A percentile compares a stretch with the other conserved stretches of the same genome.
These are phyloP conservation scores for Camelus bactrianus DNA, from an alignment of 2,113 vertebrate genomes.

Conservation along the genomic window DNA sequence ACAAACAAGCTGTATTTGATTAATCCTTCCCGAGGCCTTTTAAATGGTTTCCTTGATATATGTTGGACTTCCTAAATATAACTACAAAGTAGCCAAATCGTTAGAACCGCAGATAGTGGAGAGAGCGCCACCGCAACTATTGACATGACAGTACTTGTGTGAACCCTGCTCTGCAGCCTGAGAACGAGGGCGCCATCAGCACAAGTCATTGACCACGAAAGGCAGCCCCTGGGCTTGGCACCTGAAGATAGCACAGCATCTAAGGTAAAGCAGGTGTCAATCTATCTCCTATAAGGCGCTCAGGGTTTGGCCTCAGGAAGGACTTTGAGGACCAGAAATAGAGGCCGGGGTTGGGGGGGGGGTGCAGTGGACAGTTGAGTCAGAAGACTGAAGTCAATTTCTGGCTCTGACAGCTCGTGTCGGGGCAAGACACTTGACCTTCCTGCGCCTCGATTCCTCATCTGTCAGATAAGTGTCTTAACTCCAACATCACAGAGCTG, in stretches of 20 bases:
- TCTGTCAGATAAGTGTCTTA: background rate
- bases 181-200: background rate
- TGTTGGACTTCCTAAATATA: conserved; percentile 27
- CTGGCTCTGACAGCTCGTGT: background rate
- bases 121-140: background rate
- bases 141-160: rapidly evolving
- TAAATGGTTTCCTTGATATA: conserved; percentile 36
- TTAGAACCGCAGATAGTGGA: background rate
- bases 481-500: background rate
- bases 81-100: background rate
- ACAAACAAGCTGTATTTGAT: conserved; percentile 26
- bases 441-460: background rate
- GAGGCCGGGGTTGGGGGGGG: background rate
- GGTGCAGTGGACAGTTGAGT: background rate
- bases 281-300: background rate
- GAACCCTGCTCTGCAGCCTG: background rate
- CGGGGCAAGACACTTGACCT: background rate
- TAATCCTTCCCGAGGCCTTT: conserved; percentile 24
- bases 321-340: background rate
- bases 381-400: background rate
- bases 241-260: background rate
- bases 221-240: background rate
- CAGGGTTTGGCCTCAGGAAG: background rate
- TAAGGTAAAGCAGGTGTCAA: background rate
- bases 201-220: background rate